Evolutionary conservation across 2,797 vertebrate species (phyloP).

Genomic region (Gobio occitaniae): DNA sequence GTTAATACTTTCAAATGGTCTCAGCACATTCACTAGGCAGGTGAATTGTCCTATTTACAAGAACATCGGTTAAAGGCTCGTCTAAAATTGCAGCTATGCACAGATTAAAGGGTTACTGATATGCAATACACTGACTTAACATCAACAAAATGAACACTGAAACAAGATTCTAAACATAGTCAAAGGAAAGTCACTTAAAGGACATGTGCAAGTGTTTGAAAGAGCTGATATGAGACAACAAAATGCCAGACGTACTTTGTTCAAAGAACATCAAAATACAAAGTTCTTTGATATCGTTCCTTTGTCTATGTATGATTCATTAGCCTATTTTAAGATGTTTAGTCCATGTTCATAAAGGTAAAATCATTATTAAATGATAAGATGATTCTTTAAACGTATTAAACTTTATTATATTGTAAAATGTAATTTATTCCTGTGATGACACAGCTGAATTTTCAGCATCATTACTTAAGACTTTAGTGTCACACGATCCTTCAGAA

Average conservation of each 20-base stretch:
- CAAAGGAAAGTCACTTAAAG: neutral
- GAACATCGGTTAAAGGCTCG: neutral
- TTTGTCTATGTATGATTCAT: neutral
- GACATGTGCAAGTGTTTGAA: neutral
- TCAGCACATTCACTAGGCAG: conserved; percentile 69
- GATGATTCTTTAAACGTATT: neutral
- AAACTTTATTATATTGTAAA: neutral
- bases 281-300: neutral
- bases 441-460: neutral
- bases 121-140: neutral
- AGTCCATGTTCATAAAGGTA: neutral
- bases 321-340: neutral
- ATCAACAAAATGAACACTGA: neutral
- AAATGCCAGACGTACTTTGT: neutral
- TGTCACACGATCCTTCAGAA: neutral
- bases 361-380: neutral
- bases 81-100: neutral
- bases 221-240: neutral
- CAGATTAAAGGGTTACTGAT: neutral
- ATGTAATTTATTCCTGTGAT: neutral
- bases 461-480: neutral
- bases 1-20: conserved; percentile 76
- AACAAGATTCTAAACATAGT: neutral
- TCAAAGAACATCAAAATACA: conserved; percentile 7
- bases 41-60: conserved; percentile 11